Base-by-base conservation (phyloP, 2,888 invertebrate genomes). In the Theretra japonica region DNA sequence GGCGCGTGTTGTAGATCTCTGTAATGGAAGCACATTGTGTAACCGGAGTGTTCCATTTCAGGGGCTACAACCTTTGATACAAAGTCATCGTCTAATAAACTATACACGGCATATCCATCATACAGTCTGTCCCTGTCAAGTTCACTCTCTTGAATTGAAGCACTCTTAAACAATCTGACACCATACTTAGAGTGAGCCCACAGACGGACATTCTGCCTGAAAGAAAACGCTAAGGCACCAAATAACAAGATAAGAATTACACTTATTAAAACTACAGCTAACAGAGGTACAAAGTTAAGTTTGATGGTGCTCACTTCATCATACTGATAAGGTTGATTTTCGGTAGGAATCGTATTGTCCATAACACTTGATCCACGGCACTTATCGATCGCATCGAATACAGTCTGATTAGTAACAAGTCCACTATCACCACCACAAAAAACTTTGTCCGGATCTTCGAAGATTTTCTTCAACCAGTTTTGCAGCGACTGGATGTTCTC, bases 41-140 rank as follows among this genome's bases (percentile, higher is more conserved):
- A 95, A 77, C 95, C 95, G 21, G 90, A 93, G 80, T 96, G 97
- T 90, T 98, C 97, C 83, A 98, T 93, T 89, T 97, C 97, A 86
- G 89, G 96, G 90, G 93, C 97, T 84, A 94, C 96, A 90, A 94
- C 96, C 94, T 91, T 96, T 86, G 90, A 96, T 90, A 96, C 95
- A 87, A 95, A 96, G 95, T 94, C 96, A 90, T 95, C 97, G 95
- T 98, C 98, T 81, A 97, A 95, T 83, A 96, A 96, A 91, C 97
- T 97, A 94, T 98, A 98, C 70, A 97, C 96, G 86, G 98, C 96
- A 90, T 98, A 98, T 75, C 97, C 98, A 91, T 98, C 98, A 90
- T 97, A 98, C 71, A 97, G 94, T 79, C 97, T 96, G 84, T 97
- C 96, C 79, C 94, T 91, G 83, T 96, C 95, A 41, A 96, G 88